A percentile compares a stretch with the other conserved stretches of the same genome.
Evolutionary conservation across 2,113 vertebrate genomes (phyloP).

Genomic region (Hemicordylus capensis): DNA sequence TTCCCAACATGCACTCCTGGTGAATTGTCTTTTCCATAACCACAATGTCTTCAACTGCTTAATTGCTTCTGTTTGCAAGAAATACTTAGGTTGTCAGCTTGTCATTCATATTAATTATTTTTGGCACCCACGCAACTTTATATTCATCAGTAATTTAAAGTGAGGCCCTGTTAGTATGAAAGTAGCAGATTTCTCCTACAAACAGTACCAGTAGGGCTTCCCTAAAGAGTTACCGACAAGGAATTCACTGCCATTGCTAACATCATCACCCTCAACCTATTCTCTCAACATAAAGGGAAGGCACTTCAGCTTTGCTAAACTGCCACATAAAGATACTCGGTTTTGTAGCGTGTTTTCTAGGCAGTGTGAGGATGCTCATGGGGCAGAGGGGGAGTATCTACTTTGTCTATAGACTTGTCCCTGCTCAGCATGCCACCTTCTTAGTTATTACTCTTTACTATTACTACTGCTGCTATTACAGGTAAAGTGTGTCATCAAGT

Average conservation of each 20-base stretch:
- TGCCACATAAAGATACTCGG: neutral
- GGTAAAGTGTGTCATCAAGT: too few relatives aligned
- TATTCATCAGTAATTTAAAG: neutral
- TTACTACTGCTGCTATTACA: too few relatives aligned
- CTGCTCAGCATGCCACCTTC: too few relatives aligned
- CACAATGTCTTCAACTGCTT: slow-evolving; percentile 16
- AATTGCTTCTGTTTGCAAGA: neutral
- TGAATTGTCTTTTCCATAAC: neutral
- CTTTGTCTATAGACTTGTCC: too few relatives aligned
- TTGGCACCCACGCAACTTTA: neutral
- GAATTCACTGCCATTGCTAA: neutral
- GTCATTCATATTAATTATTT: slow-evolving; percentile 10
- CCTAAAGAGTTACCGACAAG: neutral
- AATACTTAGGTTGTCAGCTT: neutral
- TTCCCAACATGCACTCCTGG: neutral
- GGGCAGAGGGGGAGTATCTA: too few relatives aligned
- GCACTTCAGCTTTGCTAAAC: neutral
- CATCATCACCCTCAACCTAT: neutral
- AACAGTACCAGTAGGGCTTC: neutral
- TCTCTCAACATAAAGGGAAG: neutral
- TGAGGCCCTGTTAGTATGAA: neutral
- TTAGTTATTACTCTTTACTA: too few relatives aligned
- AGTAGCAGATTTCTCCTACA: neutral
- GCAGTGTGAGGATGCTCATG: too few relatives aligned
- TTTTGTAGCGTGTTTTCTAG: too few relatives aligned